Percentiles rank a stretch among this genome's conserved stretches.
Conservation (phyloP, 2,797 vertebrate genomes). For the Setipinna tenuifilis region DNA sequence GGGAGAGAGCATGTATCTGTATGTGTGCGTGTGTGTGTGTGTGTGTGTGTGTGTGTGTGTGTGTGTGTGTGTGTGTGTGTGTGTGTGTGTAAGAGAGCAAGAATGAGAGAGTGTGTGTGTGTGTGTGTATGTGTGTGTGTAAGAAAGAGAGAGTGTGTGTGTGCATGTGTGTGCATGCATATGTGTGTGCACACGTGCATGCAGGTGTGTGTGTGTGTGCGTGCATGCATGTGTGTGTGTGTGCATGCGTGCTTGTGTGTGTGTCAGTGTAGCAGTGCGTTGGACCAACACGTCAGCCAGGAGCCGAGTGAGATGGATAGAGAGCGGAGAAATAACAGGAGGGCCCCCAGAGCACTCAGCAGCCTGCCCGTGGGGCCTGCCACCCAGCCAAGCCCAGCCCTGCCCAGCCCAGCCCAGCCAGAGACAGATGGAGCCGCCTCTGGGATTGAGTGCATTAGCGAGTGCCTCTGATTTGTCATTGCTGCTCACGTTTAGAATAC, state of each 20-base stretch:
- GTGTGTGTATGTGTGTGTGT: neutral
- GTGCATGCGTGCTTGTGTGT: neutral
- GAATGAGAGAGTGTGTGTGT: too few species aligned
- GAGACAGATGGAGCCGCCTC: conserved; percentile 58
- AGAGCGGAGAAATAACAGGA: conserved; percentile 40
- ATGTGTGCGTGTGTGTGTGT: neutral
- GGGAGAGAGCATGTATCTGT: neutral
- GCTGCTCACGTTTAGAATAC: conserved; percentile 37
- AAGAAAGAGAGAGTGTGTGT: neutral
- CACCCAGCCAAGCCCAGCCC: conserved; percentile 16
- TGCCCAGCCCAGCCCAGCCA: neutral
- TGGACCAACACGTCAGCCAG: conserved; percentile 31
- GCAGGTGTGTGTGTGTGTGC: neutral
- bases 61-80: neutral
- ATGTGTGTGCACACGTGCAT: neutral
- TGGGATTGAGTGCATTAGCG: conserved; percentile 53
- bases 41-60: neutral
- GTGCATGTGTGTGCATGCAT: neutral
- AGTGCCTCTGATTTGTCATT: conserved; percentile 42
- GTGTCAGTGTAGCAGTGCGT: neutral
- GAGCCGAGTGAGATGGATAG: conserved; percentile 49
- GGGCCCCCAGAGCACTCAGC: conserved; percentile 40
- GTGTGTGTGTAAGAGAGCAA: too few species aligned
- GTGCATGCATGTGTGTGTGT: neutral
- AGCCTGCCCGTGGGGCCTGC: conserved; percentile 9